Percentiles rank a stretch among this genome's conserved stretches.
Evolutionary conservation across 2,797 vertebrate species (phyloP).

Genomic region (Hoplostethus mediterraneus): DNA sequence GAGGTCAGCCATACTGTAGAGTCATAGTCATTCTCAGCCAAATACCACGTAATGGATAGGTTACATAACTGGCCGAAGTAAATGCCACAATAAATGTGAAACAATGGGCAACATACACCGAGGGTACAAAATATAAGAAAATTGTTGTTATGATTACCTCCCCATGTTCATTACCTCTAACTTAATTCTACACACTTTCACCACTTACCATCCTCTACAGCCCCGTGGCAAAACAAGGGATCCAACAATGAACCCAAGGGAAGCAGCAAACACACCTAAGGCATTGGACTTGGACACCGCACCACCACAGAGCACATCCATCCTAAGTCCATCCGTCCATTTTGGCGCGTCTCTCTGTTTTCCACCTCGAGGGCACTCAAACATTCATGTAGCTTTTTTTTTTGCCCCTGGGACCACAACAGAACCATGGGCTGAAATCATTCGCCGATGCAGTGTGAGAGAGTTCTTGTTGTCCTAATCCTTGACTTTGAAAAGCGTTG

Average conservation of each 20-base stretch:
- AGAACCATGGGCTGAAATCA: conserved; percentile 17
- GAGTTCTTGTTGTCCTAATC: conserved; percentile 34
- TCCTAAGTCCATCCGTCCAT: conserved; percentile 16
- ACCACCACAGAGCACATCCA: conserved; percentile 5
- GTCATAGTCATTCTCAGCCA: conserved; percentile 3
- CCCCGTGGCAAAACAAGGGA: conserved; percentile 33
- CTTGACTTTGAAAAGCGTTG: conserved; percentile 7
- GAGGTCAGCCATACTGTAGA: not conserved
- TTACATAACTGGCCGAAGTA: not conserved
- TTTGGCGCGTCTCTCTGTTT: conserved; percentile 7
- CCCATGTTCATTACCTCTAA: conserved; percentile 43
- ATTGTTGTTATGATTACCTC: conserved; percentile 12
- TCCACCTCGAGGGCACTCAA: conserved; percentile 17
- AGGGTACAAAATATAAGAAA: conserved; percentile 1
- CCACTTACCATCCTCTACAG: conserved; percentile 24
- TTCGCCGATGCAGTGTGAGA: conserved; percentile 21
- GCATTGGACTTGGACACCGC: conserved; percentile 43
- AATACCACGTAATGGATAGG: not conserved
- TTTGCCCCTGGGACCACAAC: conserved; percentile 3
- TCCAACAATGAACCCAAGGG: conserved; percentile 40
- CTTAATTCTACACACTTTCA: conserved; percentile 34
- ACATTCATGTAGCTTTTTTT: not conserved
- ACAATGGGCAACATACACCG: conserved; percentile 3
- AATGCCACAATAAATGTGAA: not conserved
- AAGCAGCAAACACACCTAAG: conserved; percentile 36